Conservation (phyloP, 2,888 invertebrate species). For the Globia sparganii region DNA sequence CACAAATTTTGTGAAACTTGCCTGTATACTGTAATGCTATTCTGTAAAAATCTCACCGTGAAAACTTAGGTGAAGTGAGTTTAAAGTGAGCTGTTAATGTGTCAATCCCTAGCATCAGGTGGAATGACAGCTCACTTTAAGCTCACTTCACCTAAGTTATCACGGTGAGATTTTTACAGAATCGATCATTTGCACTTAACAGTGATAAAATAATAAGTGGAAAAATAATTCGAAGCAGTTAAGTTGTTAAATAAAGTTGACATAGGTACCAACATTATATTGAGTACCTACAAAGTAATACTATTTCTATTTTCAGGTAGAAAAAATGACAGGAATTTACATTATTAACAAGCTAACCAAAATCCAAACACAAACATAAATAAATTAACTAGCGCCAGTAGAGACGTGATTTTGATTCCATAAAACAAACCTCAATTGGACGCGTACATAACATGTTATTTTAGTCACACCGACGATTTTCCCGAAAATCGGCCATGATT, state of each 20-base stretch:
- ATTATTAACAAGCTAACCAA: conserved; percentile 7
- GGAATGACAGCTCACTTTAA: too few relatives aligned
- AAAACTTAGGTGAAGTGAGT: too few relatives aligned
- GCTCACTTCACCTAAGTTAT: too few relatives aligned
- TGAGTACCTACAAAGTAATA: neutral
- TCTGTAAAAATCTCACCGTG: too few relatives aligned
- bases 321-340: neutral
- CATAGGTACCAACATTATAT: neutral
- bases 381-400: conserved; percentile 6
- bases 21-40: too few relatives aligned
- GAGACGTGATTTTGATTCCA: conserved; percentile 25
- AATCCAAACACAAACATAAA: neutral
- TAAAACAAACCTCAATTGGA: conserved; percentile 16
- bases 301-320: neutral
- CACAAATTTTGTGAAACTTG: too few relatives aligned
- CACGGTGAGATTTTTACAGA: too few relatives aligned
- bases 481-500: conserved; percentile 31
- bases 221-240: neutral
- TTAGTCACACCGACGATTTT: conserved; percentile 30
- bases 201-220: neutral
- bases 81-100: too few relatives aligned
- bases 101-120: too few relatives aligned
- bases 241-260: neutral
- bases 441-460: conserved; percentile 27
- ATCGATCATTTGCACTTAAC: too few relatives aligned